Percentiles rank a stretch among this genome's conserved stretches.
Evolutionary conservation across 1,140 invertebrate genomes (phyloP).

Genomic region (Achroia grisella): DNA sequence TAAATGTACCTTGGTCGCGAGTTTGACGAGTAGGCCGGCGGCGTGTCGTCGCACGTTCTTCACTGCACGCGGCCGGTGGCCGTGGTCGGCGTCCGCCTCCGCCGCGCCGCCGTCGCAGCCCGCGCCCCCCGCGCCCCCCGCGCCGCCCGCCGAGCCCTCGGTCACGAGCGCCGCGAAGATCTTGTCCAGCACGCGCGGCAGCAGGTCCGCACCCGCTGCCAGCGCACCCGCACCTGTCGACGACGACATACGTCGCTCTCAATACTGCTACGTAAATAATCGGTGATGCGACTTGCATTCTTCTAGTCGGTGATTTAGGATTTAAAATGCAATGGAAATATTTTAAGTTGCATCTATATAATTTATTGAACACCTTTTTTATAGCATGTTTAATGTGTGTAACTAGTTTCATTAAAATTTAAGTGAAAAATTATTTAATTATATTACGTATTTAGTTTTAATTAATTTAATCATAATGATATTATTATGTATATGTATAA

Average conservation of each 20-base stretch:
- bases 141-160: slow-evolving; percentile 74
- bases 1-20: slow-evolving; percentile 80
- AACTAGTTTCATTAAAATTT: too few relatives aligned
- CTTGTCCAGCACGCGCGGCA: slow-evolving; percentile 88
- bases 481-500: too few relatives aligned
- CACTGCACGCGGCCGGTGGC: slow-evolving; percentile 80
- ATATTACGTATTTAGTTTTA: too few relatives aligned
- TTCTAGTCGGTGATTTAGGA: too few relatives aligned
- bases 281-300: too few relatives aligned
- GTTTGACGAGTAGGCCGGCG: slow-evolving; percentile 91
- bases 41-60: slow-evolving; percentile 92
- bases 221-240: slow-evolving; percentile 75
- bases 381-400: too few relatives aligned
- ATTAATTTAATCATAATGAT: too few relatives aligned
- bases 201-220: slow-evolving; percentile 79
- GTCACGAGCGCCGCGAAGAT: slow-evolving; percentile 89
- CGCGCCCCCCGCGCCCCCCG: slow-evolving; percentile 75
- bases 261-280: too few relatives aligned
- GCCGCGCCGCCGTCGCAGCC: slow-evolving; percentile 82
- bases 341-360: too few relatives aligned
- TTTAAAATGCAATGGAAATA: too few relatives aligned
- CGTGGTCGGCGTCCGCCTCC: slow-evolving; percentile 76
- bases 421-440: too few relatives aligned
- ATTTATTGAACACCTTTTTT: too few relatives aligned
- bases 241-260: not conserved